Evolutionary conservation across 1,140 invertebrate genomes (phyloP), one percentile per base, ranked within the genome.

Genomic region (Drosophila azteca): DNA sequence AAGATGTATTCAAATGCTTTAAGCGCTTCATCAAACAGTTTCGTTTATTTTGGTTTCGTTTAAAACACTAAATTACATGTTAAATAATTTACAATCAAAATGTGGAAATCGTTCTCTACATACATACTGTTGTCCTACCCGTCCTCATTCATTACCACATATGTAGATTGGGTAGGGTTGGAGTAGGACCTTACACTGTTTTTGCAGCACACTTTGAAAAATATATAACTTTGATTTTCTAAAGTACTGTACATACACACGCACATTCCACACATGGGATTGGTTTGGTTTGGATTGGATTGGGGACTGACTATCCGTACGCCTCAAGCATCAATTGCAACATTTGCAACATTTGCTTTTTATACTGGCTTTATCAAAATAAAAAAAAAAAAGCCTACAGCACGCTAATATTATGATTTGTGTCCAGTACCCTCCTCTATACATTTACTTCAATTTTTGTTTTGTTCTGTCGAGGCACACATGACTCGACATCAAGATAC

Each of bases 61-160:
- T 75, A 75, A 75, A 75, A 75, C 71, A 70, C 76, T 77, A 71
- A 72, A 60, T 64, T 69, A 63, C 60, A 77, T 50, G 48, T 66
- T 85, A 80, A 85, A 85, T 84, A 80, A 80, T 77, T 77, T 81
- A 84, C 77, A 85, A 81, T 74, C 71, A 66, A 84, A 81, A 85
- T 83, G 84, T 84, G 76, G 77, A 66, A 79, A 84, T 71, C 79
- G 58, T 84, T 79, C 66, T 59, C 44, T 26, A 26, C 24, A 53
- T 50, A 17, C 35, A 24, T 66, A 48, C 74, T 20, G 15, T 13
- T 9, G 51, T 15, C 51, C 51, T 24, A 17, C 9, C 20, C 35
- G 26, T 39, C 26, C 43, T 44, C 31, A 6, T 22, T 6, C 39
- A 15, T 39, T 39, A 26, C 29, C 24, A 5, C 24, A 5, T 29